Evolutionary conservation across 2,113 vertebrate genomes (phyloP), one percentile per base, ranked within the genome.

Genomic region (Brachypteracias leptosomus): DNA sequence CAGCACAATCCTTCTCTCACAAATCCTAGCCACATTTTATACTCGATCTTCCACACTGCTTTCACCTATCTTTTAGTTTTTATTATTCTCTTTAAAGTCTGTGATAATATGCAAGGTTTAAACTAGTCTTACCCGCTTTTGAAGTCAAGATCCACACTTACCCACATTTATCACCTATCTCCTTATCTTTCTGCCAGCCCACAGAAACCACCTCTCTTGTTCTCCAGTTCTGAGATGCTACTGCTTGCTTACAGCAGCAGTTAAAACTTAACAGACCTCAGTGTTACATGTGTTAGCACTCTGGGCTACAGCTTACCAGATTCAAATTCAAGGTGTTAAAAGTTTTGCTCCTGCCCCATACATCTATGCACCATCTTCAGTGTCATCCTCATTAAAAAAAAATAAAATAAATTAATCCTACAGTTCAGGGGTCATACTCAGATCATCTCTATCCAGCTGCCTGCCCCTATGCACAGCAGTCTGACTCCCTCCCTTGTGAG

Each of bases 31-130:
- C 54, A 10, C 9, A 42, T 89, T 81, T 89, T 74, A 70, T 35
- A 87, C 0, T 7, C 4, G 0, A 26, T 24, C 16, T 92, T 80
- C 42, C 44, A 54, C 10, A 8, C 15, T 16, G 12, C 13, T 89
- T 81, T 47, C 15, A 58, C 9, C 8, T 12, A 2, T 35, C 14
- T 13, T 35, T 10, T 55, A 38, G 4, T 6, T 63, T 77, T n/a
- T 75, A 78, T 49, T 42, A 62, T 47, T 65, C 38, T 68, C 35
- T 54, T 62, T 21, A 49, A 54, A 58, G 3, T 54, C 44, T n/a
- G 46, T n/a, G n/a, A n/a, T n/a, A n/a, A n/a, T n/a, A n/a, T n/a
- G n/a, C n/a, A n/a, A n/a, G n/a, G 63, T 91, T 79, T 65, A 86
- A 88, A 62, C 9, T 3, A 66, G 67, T n/a, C 40, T n/a, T 54